Percentiles rank a stretch among this genome's conserved stretches.
Evolutionary conservation across 2,888 invertebrate genomes (phyloP).

Genomic region (Amphimallon solstitiale): DNA sequence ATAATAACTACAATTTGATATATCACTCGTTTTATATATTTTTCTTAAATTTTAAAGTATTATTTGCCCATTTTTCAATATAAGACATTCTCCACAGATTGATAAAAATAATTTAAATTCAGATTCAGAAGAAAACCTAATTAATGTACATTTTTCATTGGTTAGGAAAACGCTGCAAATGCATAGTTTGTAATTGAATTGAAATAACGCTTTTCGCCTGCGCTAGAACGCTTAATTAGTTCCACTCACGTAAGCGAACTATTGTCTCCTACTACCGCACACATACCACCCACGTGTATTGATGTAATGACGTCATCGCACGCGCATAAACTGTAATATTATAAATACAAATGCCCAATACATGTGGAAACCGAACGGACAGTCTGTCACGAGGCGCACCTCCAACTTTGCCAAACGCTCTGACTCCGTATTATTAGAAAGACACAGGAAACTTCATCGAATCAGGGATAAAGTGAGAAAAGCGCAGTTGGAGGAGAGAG

Average conservation of each 20-base stretch:
- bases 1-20: too few relatives aligned
- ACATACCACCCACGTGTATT: conserved; percentile 25
- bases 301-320: conserved; percentile 10
- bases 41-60: too few relatives aligned
- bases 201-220: conserved; percentile 6
- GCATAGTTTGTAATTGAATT: conserved; percentile 2
- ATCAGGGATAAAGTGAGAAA: background rate
- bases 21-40: too few relatives aligned
- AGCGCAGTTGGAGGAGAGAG: background rate
- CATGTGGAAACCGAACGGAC: conserved; percentile 16
- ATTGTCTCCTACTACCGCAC: conserved; percentile 10
- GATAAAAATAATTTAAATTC: too few relatives aligned
- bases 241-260: conserved; percentile 10
- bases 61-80: too few relatives aligned
- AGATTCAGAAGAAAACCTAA: too few relatives aligned
- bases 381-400: conserved; percentile 26
- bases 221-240: background rate
- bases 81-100: too few relatives aligned
- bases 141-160: too few relatives aligned
- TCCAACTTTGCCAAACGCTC: conserved; percentile 6
- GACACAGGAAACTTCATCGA: background rate
- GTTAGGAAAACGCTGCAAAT: too few relatives aligned
- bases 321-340: conserved; percentile 10
- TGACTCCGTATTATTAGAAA: background rate
- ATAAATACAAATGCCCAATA: background rate